Base-by-base conservation (phyloP, 2,888 invertebrate genomes). In the Acanthosoma haemorrhoidale region DNA sequence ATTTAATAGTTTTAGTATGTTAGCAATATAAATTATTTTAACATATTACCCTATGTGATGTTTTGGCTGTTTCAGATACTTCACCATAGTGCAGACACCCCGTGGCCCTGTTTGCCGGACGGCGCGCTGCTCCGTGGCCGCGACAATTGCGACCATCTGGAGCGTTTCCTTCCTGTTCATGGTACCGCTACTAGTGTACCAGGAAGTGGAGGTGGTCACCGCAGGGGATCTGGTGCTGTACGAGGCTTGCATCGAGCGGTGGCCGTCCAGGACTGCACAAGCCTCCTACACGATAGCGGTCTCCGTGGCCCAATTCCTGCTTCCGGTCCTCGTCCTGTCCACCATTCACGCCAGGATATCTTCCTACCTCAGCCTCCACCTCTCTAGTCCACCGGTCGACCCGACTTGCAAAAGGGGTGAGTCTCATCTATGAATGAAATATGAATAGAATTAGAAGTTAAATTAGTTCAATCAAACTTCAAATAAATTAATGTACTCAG, bases 121-220 rank as follows among this genome's bases (percentile, higher is more conserved):
- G 15, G 74, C 73, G 6, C 69, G 75, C 5, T 76, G 75, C 68
- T 75, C 76, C 31, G 77, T 80, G 68, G 76, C 81, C 29, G 80
- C 80, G 2, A 80, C 82, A 2, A 79, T 82, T 6, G 78, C 79
- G 2, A 79, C 80, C 18, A 82, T 84, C 57, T 83, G 83, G 83
- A 71, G 80, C 18, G 77, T 81, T 63, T 81, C 82, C 8, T 78
- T 82, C 70, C 76, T 81, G 15, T 78, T 82, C 75, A 79, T 82
- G 38, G 78, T 80, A 38, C 83, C 83, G 0, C 76, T 82, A 58
- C 76, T 82, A 32, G 77, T 82, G 69, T 83, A 82, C 71, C 78
- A 79, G 73, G 75, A 75, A 34, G 75, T 78, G 11, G 77, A 79
- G 61, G 76, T 76, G 11, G 78, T 79, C 38, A 76, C 71, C 29